A percentile compares a stretch with the other conserved stretches of the same genome.
Evolutionary conservation across 2,888 invertebrate species (phyloP).

Genomic region (Sminthurinus aureus): DNA sequence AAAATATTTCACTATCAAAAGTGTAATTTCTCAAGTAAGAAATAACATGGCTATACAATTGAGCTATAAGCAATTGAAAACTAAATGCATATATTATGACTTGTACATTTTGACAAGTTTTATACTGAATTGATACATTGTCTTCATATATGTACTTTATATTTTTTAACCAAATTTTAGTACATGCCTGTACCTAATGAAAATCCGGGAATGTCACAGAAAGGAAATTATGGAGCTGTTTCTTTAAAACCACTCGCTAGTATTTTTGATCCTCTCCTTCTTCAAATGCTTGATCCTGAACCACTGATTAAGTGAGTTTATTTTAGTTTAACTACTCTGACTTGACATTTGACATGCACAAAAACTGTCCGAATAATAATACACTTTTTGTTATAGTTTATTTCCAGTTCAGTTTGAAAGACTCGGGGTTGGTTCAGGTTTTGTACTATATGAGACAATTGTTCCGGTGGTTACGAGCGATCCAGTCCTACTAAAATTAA

Average conservation of each 20-base stretch:
- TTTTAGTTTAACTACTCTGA: neutral
- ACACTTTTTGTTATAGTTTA: constrained; percentile 50
- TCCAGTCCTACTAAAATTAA: constrained; percentile 66
- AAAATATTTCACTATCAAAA: constrained; percentile 78
- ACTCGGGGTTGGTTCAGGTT: constrained; percentile 70
- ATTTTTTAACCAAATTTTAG: constrained; percentile 62
- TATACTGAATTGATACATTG: too few relatives aligned
- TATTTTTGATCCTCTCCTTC: constrained; percentile 25
- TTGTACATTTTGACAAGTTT: too few relatives aligned
- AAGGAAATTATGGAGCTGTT: constrained; percentile 73
- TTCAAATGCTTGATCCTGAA: constrained; percentile 22
- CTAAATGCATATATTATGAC: neutral
- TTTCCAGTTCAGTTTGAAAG: constrained; percentile 72
- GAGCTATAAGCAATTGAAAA: neutral
- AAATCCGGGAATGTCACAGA: constrained; percentile 68
- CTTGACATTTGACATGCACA: neutral
- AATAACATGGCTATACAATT: too few relatives aligned
- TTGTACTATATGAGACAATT: constrained; percentile 71
- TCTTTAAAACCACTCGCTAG: constrained; percentile 64
- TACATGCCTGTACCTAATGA: constrained; percentile 67
- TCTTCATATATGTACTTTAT: too few relatives aligned
- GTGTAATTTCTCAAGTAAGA: constrained; percentile 68
- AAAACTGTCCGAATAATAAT: neutral
- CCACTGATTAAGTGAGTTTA: neutral
- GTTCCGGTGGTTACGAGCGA: constrained; percentile 62